These are phyloP conservation scores for Hedya salicella DNA, from an alignment of 2,888 invertebrate species.

Conservation along the genomic window DNA sequence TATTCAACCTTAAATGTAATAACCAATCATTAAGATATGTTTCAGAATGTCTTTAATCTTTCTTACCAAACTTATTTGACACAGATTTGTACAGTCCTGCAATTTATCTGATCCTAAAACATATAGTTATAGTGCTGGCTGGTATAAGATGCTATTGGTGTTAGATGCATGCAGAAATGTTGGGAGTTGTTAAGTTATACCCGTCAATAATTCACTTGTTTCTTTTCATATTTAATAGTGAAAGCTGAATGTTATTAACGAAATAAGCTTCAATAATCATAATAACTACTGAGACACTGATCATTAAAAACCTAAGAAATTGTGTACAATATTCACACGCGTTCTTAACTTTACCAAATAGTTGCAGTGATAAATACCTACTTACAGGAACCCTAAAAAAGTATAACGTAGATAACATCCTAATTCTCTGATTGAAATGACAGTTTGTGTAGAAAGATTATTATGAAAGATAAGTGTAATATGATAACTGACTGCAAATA, in stretches of 20 bases:
- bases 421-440: not conserved
- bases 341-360: not conserved
- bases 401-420: not conserved
- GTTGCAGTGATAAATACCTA: not conserved
- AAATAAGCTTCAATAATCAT: constrained; percentile 15
- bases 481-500: constrained; percentile 1
- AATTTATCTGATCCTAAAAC: constrained; percentile 2
- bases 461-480: constrained; percentile 3
- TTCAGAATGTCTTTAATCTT: constrained; percentile 4
- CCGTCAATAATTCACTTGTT: not conserved
- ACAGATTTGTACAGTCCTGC: constrained; percentile 2
- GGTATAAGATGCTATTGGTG: constrained; percentile 7
- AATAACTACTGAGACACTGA: constrained; percentile 7
- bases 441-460: not conserved
- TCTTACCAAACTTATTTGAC: constrained; percentile 4
- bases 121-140: constrained; percentile 8
- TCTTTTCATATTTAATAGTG: constrained; percentile 4
- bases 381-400: not conserved
- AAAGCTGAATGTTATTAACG: not conserved
- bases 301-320: not conserved
- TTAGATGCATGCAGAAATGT: not conserved
- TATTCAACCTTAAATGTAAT: constrained; percentile 3
- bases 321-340: not conserved
- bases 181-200: not conserved
- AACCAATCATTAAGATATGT: constrained; percentile 18